Percentiles rank a stretch among this genome's conserved stretches.
Conservation (phyloP, 2,113 vertebrate genomes). For the Andinoacara biseriatus region DNA sequence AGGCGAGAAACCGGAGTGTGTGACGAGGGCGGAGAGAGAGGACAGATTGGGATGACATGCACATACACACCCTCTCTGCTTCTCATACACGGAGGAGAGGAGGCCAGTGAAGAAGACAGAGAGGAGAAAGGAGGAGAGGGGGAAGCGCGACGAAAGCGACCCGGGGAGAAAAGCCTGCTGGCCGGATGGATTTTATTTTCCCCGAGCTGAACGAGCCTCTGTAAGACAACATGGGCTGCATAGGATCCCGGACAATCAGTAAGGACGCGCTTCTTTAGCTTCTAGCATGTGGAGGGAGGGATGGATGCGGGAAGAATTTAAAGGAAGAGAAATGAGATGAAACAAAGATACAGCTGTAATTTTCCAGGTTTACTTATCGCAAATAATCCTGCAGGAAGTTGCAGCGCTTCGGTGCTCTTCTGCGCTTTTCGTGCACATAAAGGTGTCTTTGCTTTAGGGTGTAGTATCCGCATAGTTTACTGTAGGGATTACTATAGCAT, state of each 20-base stretch:
- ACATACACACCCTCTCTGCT: constrained; percentile 43
- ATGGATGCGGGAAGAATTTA: background rate
- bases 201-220: constrained; percentile 71
- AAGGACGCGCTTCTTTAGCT: constrained; percentile 56
- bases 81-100: constrained; percentile 58
- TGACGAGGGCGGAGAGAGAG: constrained; percentile 20
- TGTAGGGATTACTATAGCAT: constrained; percentile 19
- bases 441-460: background rate
- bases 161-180: constrained; percentile 71
- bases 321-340: background rate
- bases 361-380: background rate
- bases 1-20: constrained; percentile 13
- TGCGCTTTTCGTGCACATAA: background rate
- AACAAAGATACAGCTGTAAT: background rate
- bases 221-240: constrained; percentile 83
- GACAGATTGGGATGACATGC: constrained; percentile 44
- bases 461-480: constrained; percentile 19
- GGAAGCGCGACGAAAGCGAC: constrained; percentile 3
- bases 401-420: background rate
- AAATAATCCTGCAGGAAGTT: constrained; percentile 14
- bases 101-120: constrained; percentile 43
- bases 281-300: constrained; percentile 33
- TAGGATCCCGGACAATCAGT: constrained; percentile 84
- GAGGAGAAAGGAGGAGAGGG: constrained; percentile 28
- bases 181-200: constrained; percentile 73